Base-by-base conservation (phyloP, 2,113 vertebrate genomes). In the Xyliphius kryptos region DNA sequence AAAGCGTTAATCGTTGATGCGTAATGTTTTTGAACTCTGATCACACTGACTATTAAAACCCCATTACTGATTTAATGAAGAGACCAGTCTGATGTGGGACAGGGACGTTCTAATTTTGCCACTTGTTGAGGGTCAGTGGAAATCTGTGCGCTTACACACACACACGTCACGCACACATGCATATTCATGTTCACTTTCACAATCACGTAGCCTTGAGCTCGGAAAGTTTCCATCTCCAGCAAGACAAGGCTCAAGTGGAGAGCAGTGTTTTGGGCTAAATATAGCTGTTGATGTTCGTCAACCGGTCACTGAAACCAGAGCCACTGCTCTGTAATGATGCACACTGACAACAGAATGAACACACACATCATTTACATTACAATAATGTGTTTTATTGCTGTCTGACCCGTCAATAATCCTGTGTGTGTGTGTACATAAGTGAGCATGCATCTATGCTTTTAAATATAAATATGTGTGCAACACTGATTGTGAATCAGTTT, bases 41-140 rank as follows among this genome's bases (percentile, higher is more conserved):
- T 66, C 56, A 70, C 55, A 40, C 47, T 43, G 54, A 20, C 61
- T 43, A 71, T 69, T 73, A 66, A 71, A 74, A 71, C 58, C 52
- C 66, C 55, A 53, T 76, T 69, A 71, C 54, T 46, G 44, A 41
- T 47, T 21, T 68, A 73, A 71, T 73, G 74, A 68, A 53, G 68
- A 62, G 54, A 20, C 73, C 57, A 68, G 58, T 43, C 9, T 44
- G 58, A 66, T 20, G 71, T 56, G 66, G 49, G 57, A 57, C 66
- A 20, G 64, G 50, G 54, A 43, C 49, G 26, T 60, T 67, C 47
- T 66, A 59, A 68, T 66, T 66, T 48, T 40, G 19, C 70, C 56
- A 47, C 57, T 56, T 63, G 48, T 70, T n/a, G 43, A 26, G 62
- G 54, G 62, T 58, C 50, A 40, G 14, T 21, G 49, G 21, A 47